A percentile compares a stretch with the other conserved stretches of the same genome.
phyloP scores from a whole-genome alignment of 2,888 invertebrate genomes.

The Campoplex nolae region DNA sequence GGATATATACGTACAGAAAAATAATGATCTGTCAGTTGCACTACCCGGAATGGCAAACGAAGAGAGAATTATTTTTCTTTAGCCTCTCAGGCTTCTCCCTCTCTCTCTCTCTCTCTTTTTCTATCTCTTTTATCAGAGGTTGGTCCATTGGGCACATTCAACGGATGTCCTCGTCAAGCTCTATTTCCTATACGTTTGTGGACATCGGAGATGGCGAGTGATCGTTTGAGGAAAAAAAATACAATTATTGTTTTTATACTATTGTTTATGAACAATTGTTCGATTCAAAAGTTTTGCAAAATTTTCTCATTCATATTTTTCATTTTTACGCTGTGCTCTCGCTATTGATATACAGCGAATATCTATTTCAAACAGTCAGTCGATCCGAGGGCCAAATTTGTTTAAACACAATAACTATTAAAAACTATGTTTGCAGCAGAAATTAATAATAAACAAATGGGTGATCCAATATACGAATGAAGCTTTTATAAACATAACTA shows the following conservation, averaged over 20 bases:
- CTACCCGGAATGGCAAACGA: conserved; percentile 21
- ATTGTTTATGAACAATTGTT: neutral
- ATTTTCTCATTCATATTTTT: neutral
- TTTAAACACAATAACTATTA: neutral
- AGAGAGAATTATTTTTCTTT: conserved; percentile 52
- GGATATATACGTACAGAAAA: conserved; percentile 36
- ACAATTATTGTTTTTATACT: neutral
- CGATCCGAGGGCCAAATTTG: neutral
- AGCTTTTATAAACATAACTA: neutral
- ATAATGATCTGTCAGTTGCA: conserved; percentile 50
- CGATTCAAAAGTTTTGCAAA: neutral
- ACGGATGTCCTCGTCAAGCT: conserved; percentile 61
- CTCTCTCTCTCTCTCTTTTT: conserved; percentile 9
- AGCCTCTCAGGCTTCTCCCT: neutral
- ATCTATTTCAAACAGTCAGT: neutral
- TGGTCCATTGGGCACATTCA: conserved; percentile 22
- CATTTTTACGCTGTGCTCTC: neutral
- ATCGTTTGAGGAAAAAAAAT: conserved; percentile 14
- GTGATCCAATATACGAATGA: neutral
- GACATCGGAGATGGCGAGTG: conserved; percentile 18
- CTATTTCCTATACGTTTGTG: conserved; percentile 54
- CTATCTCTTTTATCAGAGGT: conserved; percentile 6
- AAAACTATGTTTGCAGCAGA: neutral
- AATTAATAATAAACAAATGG: neutral
- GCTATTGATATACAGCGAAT: neutral